phyloP scores from a whole-genome alignment of 2,888 invertebrate genomes.

The Stenotaenia linearis region DNA sequence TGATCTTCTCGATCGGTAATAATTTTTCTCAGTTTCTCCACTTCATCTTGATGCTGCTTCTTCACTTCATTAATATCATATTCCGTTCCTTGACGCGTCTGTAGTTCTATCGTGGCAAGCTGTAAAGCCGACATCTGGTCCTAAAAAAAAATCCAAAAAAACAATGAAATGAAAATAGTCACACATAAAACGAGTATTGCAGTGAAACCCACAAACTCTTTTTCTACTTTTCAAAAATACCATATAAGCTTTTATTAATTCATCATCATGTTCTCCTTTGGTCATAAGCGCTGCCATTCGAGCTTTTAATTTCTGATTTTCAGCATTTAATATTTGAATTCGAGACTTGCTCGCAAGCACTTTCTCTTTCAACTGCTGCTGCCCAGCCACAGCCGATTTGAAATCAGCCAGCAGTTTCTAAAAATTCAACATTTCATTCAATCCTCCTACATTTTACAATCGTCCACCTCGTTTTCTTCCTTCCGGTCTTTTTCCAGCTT shows the following conservation, averaged over 20 bases:
- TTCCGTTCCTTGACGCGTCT: neutral
- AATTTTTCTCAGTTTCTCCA: neutral
- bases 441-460: too few species aligned
- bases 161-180: neutral
- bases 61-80: neutral
- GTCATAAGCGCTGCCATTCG: slow-evolving; percentile 59
- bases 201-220: too few species aligned
- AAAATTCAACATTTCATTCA: neutral
- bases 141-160: neutral
- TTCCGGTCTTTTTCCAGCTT: slow-evolving; percentile 8
- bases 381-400: neutral
- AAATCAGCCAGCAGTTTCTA: neutral
- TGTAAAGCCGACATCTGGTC: neutral
- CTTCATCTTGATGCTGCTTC: neutral
- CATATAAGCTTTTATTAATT: slow-evolving; percentile 40
- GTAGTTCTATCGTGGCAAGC: neutral
- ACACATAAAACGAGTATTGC: too few species aligned
- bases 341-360: slow-evolving; percentile 54
- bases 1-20: neutral
- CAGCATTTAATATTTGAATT: slow-evolving; percentile 62
- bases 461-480: neutral
- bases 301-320: slow-evolving; percentile 55
- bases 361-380: slow-evolving; percentile 32
- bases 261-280: slow-evolving; percentile 59
- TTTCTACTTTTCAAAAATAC: too few species aligned